Conservation (phyloP, 2,797 vertebrate genomes). For the Nannoperca obscura region DNA sequence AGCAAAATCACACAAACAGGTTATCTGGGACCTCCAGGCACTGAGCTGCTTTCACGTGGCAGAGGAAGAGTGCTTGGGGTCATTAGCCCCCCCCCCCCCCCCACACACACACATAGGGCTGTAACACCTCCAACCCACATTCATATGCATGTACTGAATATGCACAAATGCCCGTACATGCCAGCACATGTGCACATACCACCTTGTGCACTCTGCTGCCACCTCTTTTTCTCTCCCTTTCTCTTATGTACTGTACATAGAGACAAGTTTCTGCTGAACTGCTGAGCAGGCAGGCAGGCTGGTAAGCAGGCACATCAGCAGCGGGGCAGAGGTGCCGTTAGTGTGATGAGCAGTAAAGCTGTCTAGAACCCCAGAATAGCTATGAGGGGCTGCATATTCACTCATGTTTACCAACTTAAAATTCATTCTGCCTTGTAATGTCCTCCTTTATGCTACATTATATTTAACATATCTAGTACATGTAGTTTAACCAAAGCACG, state of each 20-base stretch:
- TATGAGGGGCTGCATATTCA: conserved; percentile 55
- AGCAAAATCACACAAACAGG: conserved; percentile 83
- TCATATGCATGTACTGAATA: conserved; percentile 38
- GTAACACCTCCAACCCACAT: conserved; percentile 9
- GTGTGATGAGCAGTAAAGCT: conserved; percentile 79
- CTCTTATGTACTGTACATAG: conserved; percentile 65
- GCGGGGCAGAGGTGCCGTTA: conserved; percentile 79
- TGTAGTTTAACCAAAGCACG: conserved; percentile 13
- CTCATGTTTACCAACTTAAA: conserved; percentile 52
- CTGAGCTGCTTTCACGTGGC: conserved; percentile 68
- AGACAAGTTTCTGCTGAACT: conserved; percentile 76
- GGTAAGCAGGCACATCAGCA: conserved; percentile 78
- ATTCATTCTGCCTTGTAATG: conserved; percentile 3
- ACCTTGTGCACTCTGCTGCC: conserved; percentile 23
- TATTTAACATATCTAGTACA: not conserved
- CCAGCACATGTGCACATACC: conserved; percentile 27
- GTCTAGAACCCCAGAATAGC: conserved; percentile 68
- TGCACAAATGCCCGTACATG: conserved; percentile 33
- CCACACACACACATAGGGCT: conserved; percentile 16
- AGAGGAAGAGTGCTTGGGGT: conserved; percentile 52
- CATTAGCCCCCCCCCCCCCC: conserved; percentile 49
- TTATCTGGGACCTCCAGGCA: conserved; percentile 79
- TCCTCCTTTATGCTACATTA: not conserved
- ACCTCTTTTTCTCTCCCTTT: conserved; percentile 27
- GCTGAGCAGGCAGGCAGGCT: conserved; percentile 81